Conservation (phyloP, 2,888 invertebrate genomes). For the Dusona sp. region DNA sequence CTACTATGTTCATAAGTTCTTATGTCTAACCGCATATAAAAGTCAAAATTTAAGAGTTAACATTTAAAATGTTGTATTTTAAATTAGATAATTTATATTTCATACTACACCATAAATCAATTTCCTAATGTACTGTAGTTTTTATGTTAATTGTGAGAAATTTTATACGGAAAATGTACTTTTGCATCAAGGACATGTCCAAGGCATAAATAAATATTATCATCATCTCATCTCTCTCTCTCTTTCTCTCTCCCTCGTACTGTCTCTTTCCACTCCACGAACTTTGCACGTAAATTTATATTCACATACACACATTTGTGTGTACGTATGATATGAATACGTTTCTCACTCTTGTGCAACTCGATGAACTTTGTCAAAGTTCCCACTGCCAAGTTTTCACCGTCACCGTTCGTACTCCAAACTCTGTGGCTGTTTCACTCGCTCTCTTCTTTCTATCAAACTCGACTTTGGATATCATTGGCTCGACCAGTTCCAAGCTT, state of each 20-base stretch:
- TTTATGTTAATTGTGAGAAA: too few species aligned
- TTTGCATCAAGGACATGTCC: too few species aligned
- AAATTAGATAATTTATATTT: too few species aligned
- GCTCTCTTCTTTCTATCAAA: conserved; percentile 6
- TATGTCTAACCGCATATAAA: too few species aligned
- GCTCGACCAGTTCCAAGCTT: conserved; percentile 29
- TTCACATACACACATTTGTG: neutral
- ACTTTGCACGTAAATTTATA: neutral
- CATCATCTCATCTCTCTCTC: neutral
- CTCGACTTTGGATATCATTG: conserved; percentile 52
- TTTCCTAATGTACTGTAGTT: too few species aligned
- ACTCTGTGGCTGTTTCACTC: neutral
- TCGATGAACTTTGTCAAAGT: conserved; percentile 60
- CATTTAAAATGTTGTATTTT: too few species aligned
- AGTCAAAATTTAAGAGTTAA: too few species aligned
- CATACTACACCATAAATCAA: too few species aligned
- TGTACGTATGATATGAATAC: conserved; percentile 16
- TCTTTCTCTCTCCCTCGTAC: neutral
- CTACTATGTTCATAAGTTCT: too few species aligned
- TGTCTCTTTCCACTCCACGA: neutral
- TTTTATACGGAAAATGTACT: too few species aligned
- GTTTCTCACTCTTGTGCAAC: conserved; percentile 14
- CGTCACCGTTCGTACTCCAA: conserved; percentile 15
- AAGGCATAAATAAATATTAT: too few species aligned
- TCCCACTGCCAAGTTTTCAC: conserved; percentile 54